Evolutionary conservation across 2,888 invertebrate genomes (phyloP).

Genomic region (Drosophila ezoana): DNA sequence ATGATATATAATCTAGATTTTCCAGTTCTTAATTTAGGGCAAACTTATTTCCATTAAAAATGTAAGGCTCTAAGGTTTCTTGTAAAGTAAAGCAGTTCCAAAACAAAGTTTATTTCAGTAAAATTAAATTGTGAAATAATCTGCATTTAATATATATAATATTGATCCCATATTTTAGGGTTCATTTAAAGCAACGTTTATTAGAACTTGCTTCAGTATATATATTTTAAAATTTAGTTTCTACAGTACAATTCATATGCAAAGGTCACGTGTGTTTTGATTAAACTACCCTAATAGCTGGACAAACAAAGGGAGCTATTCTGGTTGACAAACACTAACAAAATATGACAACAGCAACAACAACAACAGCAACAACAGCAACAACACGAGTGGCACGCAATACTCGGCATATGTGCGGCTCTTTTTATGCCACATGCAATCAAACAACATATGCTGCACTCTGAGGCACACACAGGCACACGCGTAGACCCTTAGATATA

Average conservation of each 20-base stretch:
- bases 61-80: too few relatives aligned
- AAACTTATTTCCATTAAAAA: too few relatives aligned
- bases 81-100: too few relatives aligned
- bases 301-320: conserved; percentile 46
- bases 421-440: conserved; percentile 72
- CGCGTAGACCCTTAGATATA: conserved; percentile 26
- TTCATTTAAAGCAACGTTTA: not conserved
- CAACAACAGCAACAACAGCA: conserved; percentile 39
- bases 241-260: not conserved
- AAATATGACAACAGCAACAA: conserved; percentile 47
- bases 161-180: too few relatives aligned
- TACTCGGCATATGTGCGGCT: conserved; percentile 45
- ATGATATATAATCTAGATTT: too few relatives aligned
- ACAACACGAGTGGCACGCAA: conserved; percentile 51
- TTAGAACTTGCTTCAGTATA: not conserved
- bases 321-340: conserved; percentile 55
- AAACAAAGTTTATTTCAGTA: too few relatives aligned
- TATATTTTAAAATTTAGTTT: not conserved
- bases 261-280: conserved; percentile 24
- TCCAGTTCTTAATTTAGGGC: too few relatives aligned
- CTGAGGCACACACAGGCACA: conserved; percentile 11
- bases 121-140: not conserved
- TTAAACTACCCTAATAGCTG: conserved; percentile 34
- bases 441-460: conserved; percentile 73
- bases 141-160: not conserved